Percentiles rank a stretch among this genome's conserved stretches.
Conservation (phyloP, 1,140 invertebrate genomes). For the Drosophila azteca region DNA sequence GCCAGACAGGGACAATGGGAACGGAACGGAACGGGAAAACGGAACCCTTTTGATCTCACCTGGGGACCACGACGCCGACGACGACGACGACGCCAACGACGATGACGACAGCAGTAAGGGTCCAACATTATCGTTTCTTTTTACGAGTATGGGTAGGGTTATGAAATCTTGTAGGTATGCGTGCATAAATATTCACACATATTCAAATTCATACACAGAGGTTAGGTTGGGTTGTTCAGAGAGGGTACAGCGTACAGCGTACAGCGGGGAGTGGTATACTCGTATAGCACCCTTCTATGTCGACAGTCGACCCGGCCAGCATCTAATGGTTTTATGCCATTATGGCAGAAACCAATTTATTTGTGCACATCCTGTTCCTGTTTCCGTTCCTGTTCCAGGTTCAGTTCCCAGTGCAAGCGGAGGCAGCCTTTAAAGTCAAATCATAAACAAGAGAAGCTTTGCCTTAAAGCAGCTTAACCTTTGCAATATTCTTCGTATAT, state of each 20-base stretch:
- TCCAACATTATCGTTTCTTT: slow-evolving; percentile 44
- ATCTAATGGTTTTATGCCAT: slow-evolving; percentile 53
- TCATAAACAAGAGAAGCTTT: slow-evolving; percentile 34
- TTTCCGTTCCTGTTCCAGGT: slow-evolving; percentile 25
- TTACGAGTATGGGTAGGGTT: slow-evolving; percentile 32
- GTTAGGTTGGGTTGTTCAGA: neutral
- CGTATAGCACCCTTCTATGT: slow-evolving; percentile 1
- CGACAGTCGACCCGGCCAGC: neutral
- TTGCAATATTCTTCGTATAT: too few species aligned
- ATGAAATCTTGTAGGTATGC: slow-evolving; percentile 31
- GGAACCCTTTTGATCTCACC: slow-evolving; percentile 54
- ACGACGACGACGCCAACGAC: too few species aligned
- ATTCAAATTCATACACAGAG: slow-evolving; percentile 43
- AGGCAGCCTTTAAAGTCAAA: slow-evolving; percentile 38
- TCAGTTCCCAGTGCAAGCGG: slow-evolving; percentile 17
- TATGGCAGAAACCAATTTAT: slow-evolving; percentile 62
- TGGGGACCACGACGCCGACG: slow-evolving; percentile 26
- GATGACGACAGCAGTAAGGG: slow-evolving; percentile 29
- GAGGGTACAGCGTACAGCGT: too few species aligned
- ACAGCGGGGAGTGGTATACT: neutral
- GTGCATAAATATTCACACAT: slow-evolving; percentile 51
- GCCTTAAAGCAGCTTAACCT: slow-evolving; percentile 5
- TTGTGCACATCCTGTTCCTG: slow-evolving; percentile 46
- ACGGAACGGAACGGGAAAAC: neutral
- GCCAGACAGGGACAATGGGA: slow-evolving; percentile 34